These are phyloP conservation scores for Calcarius lapponicus DNA, from an alignment of 2,797 vertebrate genomes.

Conservation along the genomic window DNA sequence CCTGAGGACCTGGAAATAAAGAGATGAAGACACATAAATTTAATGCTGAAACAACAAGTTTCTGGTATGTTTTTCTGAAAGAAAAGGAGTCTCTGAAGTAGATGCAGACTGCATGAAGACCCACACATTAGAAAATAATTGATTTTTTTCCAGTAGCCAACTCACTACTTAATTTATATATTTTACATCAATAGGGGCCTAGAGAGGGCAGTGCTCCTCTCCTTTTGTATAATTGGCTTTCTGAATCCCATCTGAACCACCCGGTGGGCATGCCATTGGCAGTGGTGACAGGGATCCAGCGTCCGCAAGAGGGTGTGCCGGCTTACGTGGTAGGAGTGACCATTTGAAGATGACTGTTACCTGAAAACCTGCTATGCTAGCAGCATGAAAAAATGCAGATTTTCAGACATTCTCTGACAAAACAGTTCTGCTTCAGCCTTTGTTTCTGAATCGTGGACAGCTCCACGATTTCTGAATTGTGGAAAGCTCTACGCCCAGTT, in stretches of 20 bases:
- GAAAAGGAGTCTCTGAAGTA: neutral
- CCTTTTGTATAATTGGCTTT: neutral
- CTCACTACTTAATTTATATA: neutral
- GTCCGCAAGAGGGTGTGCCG: fast-evolving
- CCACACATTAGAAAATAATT: neutral
- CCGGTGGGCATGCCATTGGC: neutral
- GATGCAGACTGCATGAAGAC: neutral
- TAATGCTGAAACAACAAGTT: neutral
- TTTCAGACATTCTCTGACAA: neutral
- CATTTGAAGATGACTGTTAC: neutral
- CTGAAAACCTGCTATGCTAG: neutral
- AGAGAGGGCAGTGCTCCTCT: neutral
- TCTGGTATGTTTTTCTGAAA: neutral
- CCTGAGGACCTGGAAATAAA: neutral
- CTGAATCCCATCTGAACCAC: neutral
- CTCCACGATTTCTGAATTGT: neutral
- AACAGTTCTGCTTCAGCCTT: neutral
- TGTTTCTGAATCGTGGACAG: neutral
- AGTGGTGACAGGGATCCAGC: fast-evolving
- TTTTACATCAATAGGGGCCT: neutral
- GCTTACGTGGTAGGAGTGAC: neutral
- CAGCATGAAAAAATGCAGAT: neutral
- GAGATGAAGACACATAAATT: neutral
- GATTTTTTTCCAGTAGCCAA: neutral
- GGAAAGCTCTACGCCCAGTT: neutral